Conservation (phyloP, 2,797 vertebrate species). For the Sciaenops ocellatus region DNA sequence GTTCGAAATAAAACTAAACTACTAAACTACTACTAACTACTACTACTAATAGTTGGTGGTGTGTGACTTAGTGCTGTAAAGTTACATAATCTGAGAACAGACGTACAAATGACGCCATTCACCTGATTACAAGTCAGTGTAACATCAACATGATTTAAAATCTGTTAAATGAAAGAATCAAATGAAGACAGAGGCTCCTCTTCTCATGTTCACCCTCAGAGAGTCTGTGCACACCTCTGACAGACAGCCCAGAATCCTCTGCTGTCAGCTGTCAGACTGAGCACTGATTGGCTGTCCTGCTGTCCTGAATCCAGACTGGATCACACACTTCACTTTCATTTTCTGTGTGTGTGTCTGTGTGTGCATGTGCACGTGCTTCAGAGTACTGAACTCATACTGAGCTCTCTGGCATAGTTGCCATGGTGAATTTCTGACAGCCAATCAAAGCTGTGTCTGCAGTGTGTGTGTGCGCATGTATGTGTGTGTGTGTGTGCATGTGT, state of each 20-base stretch:
- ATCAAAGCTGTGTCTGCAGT: slow-evolving; percentile 56
- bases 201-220: background rate
- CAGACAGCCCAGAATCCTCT: slow-evolving; percentile 18
- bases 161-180: no score
- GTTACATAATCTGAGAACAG: no score
- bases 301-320: slow-evolving; percentile 36
- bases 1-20: no score
- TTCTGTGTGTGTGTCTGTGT: slow-evolving; percentile 21
- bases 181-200: background rate
- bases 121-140: no score
- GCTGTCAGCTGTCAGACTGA: background rate
- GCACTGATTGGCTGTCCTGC: slow-evolving; percentile 17
- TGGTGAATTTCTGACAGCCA: slow-evolving; percentile 65
- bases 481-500: no score
- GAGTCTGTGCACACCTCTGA: background rate
- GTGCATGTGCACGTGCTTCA: slow-evolving; percentile 1
- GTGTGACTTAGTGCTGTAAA: no score
- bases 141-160: no score
- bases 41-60: no score
- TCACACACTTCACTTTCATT: slow-evolving; percentile 18
- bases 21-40: no score
- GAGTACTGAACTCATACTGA: slow-evolving; percentile 40
- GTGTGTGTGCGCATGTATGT: background rate
- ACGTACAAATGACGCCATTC: no score
- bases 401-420: slow-evolving; percentile 60